Base-by-base conservation (phyloP, 2,113 vertebrate species). In the Aplodontia rufa region DNA sequence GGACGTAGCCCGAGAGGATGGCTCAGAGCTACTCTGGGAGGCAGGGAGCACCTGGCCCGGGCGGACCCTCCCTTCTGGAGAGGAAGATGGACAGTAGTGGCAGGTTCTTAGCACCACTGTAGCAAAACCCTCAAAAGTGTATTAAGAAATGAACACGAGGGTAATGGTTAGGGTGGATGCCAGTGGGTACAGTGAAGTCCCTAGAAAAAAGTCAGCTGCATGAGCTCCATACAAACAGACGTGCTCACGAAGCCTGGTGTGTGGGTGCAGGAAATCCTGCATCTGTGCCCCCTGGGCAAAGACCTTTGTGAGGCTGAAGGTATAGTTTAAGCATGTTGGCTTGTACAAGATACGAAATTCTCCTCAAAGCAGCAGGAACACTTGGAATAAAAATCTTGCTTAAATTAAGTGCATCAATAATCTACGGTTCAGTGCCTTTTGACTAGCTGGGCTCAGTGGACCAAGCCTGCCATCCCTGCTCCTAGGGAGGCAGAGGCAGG, bases 71-170 rank as follows among this genome's bases (percentile, higher is more conserved):
- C 22, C 53, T 11, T 0, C 20, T 53, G 68, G 45, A n/a, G n/a
- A n/a, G n/a, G n/a, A n/a, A 55, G 22, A 5, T 0, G 1, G 78
- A 62, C 37, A 55, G 20, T 26, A 2, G 24, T 0, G 3, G 53
- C 30, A 35, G 28, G 62, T 35, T 62, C 17, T 11, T 60, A 42
- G n/a, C n/a, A n/a, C 35, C 37, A 4, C 3, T 2, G 24, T 0
- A 55, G 42, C 20, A 22, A 19, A 72, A 66, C 17, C 28, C 49
- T 22, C 42, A 35, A 32, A 14, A 4, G 26, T 9, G 8, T 26
- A 6, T 37, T 62, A 49, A 53, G 78, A 79, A 79, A 53, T 3
- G 42, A 35, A 9, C 0, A 42, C 2, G 40, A 68, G n/a, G 35
- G 40, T 5, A 24, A 58, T n/a, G 35, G 71, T 26, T 4, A 72